Evolutionary conservation across 2,888 invertebrate species (phyloP), one percentile per base, ranked within the genome.

Genomic region (Scaptomyza flava): DNA sequence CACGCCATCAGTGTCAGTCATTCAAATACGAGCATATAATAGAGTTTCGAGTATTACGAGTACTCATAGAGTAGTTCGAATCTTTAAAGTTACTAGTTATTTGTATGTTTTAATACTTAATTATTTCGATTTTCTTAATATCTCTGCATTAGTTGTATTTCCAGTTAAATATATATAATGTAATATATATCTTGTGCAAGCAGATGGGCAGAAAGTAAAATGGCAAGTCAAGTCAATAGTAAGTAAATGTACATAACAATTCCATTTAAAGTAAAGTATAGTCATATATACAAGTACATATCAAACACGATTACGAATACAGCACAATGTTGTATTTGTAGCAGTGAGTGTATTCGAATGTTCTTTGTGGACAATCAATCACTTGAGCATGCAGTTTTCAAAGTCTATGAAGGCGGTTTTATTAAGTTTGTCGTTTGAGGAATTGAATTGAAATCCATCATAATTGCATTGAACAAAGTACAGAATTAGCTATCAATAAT

Each of bases 1-100:
- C 54, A 74, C 80, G 79, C 90, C 89, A 88, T 87, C 87, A 91
- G 91, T 91, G 91, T 91, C 91, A 91, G 91, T 91, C 92, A 91
- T 87, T 91, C 91, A 91, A 91, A 73, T 81, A 76, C 63, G 76
- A 77, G 65, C 61, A 66, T 54, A 52, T 53, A 20, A 62, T 45
- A 61, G 43, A 72, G 72, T 66, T 62, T 34, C 59, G 45, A 54
- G 34, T 58, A 50, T 45, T 58, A 17, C 59, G 53, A 45, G 34
- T 58, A 59, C 59, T 33, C 36, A 6, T 36, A 14, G 53, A 47
- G 38, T 58, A 59, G 52, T 33, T 45, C 5, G 34, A 9, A 27
- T 52, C 20, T 23, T 47, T 12, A 48, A 62, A 47, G 42, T 34
- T 20, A 48, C 42, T 48, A 11, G n/a, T n/a, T 36, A 14, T n/a